Conservation (phyloP, 1,140 invertebrate genomes). For the Drosophila nikananu region DNA sequence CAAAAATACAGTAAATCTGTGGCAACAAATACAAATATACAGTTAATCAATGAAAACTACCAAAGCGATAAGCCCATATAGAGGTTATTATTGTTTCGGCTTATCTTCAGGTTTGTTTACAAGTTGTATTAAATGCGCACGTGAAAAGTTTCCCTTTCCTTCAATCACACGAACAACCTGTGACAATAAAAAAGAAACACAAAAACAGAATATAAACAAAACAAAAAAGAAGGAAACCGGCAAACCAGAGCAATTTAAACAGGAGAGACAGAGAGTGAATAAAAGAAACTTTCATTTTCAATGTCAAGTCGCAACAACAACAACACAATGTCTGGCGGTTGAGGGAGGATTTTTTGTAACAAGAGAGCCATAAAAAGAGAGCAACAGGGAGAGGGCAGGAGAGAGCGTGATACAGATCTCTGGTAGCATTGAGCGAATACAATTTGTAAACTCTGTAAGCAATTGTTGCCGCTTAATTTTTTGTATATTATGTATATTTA, state of each 20-base stretch:
- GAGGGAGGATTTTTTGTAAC: constrained; percentile 19
- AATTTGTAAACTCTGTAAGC: neutral
- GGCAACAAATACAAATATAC: neutral
- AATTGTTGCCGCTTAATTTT: neutral
- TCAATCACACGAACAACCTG: constrained; percentile 18
- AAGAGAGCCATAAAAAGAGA: constrained; percentile 41
- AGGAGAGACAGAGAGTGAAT: constrained; percentile 26
- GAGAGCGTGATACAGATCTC: neutral
- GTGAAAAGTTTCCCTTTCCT: constrained; percentile 10
- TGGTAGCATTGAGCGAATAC: neutral
- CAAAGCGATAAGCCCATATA: neutral
- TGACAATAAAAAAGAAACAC: constrained; percentile 20
- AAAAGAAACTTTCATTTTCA: constrained; percentile 71
- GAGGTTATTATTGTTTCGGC: neutral
- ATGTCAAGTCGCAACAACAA: constrained; percentile 59
- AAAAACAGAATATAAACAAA: constrained; percentile 14
- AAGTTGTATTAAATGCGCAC: neutral
- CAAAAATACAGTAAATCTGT: neutral
- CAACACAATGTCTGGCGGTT: constrained; percentile 16
- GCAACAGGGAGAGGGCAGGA: neutral
- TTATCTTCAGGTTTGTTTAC: neutral
- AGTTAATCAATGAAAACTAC: constrained; percentile 2
- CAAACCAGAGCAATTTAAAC: constrained; percentile 29
- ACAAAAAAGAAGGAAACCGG: constrained; percentile 18
- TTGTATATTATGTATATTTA: neutral